Conservation (phyloP, 2,888 invertebrate genomes). For the Mactromeris polynyma region DNA sequence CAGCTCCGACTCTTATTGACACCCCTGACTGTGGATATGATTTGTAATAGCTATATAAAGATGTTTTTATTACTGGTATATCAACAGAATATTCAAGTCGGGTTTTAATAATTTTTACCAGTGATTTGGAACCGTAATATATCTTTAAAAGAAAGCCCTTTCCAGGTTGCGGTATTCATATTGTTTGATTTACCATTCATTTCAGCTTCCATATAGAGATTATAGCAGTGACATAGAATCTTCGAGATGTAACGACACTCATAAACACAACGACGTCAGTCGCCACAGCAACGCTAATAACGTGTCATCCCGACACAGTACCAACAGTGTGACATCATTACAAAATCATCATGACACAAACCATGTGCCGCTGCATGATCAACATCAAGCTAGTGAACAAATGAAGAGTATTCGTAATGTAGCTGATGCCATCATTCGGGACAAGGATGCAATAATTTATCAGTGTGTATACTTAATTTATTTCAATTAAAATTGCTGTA, state of each 20-base stretch:
- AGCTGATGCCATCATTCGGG: constrained; percentile 84
- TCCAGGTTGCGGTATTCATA: too few relatives aligned
- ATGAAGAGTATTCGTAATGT: constrained; percentile 81
- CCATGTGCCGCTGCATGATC: background rate
- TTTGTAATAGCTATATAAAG: too few relatives aligned
- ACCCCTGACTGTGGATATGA: too few relatives aligned
- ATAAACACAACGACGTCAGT: background rate
- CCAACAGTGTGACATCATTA: constrained; percentile 17
- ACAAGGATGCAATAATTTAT: constrained; percentile 85
- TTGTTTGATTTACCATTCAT: too few relatives aligned
- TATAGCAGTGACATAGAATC: constrained; percentile 20
- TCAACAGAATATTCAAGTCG: too few relatives aligned
- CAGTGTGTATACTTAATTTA: constrained; percentile 71
- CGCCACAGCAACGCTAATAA: constrained; percentile 1
- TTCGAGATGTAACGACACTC: background rate
- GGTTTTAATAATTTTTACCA: too few relatives aligned
- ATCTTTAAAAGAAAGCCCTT: too few relatives aligned
- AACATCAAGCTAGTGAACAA: constrained; percentile 52
- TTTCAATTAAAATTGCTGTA: background rate
- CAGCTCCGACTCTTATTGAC: too few relatives aligned
- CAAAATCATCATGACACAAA: constrained; percentile 9
- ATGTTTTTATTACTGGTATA: too few relatives aligned
- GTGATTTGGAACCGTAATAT: too few relatives aligned
- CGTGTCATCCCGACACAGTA: constrained; percentile 10
- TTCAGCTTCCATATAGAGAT: constrained; percentile 43